Evolutionary conservation across 2,888 invertebrate genomes (phyloP), one percentile per base, ranked within the genome.

Genomic region (Synergus japonicus): DNA sequence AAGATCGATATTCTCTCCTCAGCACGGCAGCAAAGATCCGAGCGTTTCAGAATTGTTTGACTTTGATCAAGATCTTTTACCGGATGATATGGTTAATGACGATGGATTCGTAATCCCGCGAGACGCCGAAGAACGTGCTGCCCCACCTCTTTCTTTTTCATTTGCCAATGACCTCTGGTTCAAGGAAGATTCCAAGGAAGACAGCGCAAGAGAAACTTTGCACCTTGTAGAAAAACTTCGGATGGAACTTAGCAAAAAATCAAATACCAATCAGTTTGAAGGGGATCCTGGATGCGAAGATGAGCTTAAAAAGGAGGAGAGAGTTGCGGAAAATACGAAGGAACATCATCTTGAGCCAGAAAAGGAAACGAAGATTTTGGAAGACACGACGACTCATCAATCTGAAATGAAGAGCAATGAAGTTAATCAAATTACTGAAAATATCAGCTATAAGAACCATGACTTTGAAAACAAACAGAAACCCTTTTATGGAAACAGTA

Each of bases 171-270:
- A 95, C 83, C 93, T 95, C 88, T 93, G 96, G 83, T 95, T 96
- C 88, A 95, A 96, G 88, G 96, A 96, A 89, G 96, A 96, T 89
- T 95, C 96, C 3, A 96, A 96, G 89, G 97, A 97, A 90, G 96
- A 96, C 87, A 96, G 96, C 86, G 96, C 96, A 0, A 94, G 96
- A 83, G 97, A 97, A 90, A 97, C 97, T 0, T 93, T 96, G 81
- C 96, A 97, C 92, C 93, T 98, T 44, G 96, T 98, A 5, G 97
- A 97, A 89, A 97, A 97, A 88, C 92, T 98, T 22, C 93, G 97
- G 76, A 94, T 95, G 94, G 95, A 95, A 88, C 93, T 96, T 87
- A 93, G 93, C 49, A 95, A 96, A 89, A 96, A 95, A 91, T 94
- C 95, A 22, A 93, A 93, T 78, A 89, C 93, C 60, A 94, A 94